phyloP scores from a whole-genome alignment of 2,797 vertebrate species.

The Novumbra hubbsi region DNA sequence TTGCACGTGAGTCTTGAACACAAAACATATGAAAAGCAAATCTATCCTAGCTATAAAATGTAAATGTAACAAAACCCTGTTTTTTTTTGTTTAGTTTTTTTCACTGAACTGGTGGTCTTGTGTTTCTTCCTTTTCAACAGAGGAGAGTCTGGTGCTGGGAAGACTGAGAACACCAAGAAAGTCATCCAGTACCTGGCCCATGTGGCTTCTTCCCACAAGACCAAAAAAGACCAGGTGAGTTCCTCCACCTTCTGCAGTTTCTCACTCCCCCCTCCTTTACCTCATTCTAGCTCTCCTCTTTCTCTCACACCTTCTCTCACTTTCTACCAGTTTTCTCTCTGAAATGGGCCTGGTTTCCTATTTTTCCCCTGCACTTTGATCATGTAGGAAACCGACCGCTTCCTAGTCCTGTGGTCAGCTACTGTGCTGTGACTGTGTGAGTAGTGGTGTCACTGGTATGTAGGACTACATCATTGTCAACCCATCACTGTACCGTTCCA shows the following conservation, averaged over 20 bases:
- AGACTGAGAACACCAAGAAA: constrained; percentile 98
- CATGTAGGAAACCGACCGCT: constrained; percentile 18
- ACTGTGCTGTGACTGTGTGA: constrained; percentile 9
- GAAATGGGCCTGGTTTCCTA: neutral
- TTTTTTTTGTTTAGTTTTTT: neutral
- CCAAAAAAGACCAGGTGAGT: constrained; percentile 97
- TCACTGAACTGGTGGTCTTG: neutral
- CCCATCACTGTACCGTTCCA: constrained; percentile 27
- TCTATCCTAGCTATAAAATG: too few species aligned
- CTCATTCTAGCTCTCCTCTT: neutral
- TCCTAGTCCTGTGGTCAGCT: constrained; percentile 1
- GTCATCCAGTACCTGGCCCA: constrained; percentile 98
- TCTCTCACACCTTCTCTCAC: neutral
- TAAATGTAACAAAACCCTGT: neutral
- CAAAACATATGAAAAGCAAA: neutral
- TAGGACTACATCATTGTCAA: constrained; percentile 22
- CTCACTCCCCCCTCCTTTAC: neutral
- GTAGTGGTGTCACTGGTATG: constrained; percentile 3
- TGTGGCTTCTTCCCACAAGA: constrained; percentile 96
- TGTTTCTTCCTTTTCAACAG: constrained; percentile 53
- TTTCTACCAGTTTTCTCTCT: neutral
- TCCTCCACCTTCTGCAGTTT: neutral
- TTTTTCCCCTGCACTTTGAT: constrained; percentile 17
- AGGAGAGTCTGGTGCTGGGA: constrained; percentile 96
- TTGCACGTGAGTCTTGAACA: constrained; percentile 90